These are phyloP conservation scores for Piaya cayana DNA, from an alignment of 2,113 vertebrate genomes.

Conservation along the genomic window DNA sequence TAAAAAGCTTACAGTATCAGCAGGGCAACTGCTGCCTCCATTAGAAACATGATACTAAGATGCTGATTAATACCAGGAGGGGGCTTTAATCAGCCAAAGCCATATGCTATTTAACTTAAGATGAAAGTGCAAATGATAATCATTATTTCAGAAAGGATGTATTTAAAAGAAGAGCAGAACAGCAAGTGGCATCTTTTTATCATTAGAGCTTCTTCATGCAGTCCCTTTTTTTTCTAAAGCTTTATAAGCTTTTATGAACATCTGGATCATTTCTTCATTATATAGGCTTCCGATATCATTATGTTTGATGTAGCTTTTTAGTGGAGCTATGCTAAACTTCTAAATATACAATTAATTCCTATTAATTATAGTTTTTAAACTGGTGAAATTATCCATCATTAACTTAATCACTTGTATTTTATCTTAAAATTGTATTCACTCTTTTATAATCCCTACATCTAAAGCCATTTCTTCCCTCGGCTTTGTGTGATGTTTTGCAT, in stretches of 20 bases:
- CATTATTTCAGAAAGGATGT: constrained; percentile 76
- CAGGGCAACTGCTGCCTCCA: constrained; percentile 72
- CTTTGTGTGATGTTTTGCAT: constrained; percentile 32
- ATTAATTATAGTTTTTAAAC: constrained; percentile 81
- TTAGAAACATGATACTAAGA: constrained; percentile 76
- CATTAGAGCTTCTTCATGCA: constrained; percentile 62
- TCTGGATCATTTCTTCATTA: constrained; percentile 75
- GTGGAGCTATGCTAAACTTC: constrained; percentile 59
- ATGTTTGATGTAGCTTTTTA: constrained; percentile 53
- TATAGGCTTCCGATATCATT: constrained; percentile 51
- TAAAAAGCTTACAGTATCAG: constrained; percentile 73
- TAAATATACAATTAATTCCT: constrained; percentile 78
- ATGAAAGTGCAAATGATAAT: constrained; percentile 81
- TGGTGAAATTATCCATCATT: constrained; percentile 77
- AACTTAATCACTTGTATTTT: constrained; percentile 76
- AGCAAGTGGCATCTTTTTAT: constrained; percentile 78
- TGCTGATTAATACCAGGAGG: constrained; percentile 81
- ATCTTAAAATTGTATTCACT: constrained; percentile 73
- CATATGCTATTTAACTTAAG: constrained; percentile 79
- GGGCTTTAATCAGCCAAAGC: constrained; percentile 78
- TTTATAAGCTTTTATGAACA: constrained; percentile 67
- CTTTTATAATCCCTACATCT: constrained; percentile 65
- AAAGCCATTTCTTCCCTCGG: constrained; percentile 46
- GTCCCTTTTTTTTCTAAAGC: constrained; percentile 53
- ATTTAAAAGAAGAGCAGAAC: constrained; percentile 75